Percentiles rank a stretch among this genome's conserved stretches.
phyloP scores from a whole-genome alignment of 2,797 vertebrate species.

The Danio jaintianensis region DNA sequence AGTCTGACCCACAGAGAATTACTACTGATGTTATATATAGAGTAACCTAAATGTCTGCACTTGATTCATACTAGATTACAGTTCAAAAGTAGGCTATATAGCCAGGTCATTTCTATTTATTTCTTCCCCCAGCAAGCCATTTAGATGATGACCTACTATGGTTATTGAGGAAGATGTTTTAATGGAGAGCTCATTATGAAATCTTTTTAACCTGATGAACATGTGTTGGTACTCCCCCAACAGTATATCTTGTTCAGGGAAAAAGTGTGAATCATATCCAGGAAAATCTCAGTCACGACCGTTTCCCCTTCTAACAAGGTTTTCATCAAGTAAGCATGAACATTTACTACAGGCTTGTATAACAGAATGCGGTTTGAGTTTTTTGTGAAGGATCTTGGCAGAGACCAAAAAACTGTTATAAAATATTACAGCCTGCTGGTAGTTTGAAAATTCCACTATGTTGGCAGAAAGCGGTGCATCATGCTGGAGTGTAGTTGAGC shows the following conservation, averaged over 20 bases:
- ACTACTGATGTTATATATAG: slow-evolving; percentile 18
- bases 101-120: background rate
- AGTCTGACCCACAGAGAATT: background rate
- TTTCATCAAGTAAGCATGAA: slow-evolving; percentile 31
- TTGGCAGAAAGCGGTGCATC: slow-evolving; percentile 29
- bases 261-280: slow-evolving; percentile 44
- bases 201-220: slow-evolving; percentile 5
- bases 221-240: background rate
- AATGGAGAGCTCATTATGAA: slow-evolving; percentile 4
- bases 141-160: background rate
- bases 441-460: slow-evolving; percentile 30
- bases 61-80: background rate
- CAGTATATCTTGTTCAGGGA: slow-evolving; percentile 13
- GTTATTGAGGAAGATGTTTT: slow-evolving; percentile 10
- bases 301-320: slow-evolving; percentile 27
- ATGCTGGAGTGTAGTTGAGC: slow-evolving; percentile 40
- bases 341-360: slow-evolving; percentile 36
- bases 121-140: background rate
- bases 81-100: background rate
- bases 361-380: slow-evolving; percentile 36
- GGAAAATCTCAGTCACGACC: slow-evolving; percentile 42
- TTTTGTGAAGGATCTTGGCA: slow-evolving; percentile 35
- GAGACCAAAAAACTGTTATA: slow-evolving; percentile 17
- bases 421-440: slow-evolving; percentile 32
- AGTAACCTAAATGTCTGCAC: background rate